A percentile compares a stretch with the other conserved stretches of the same genome.
phyloP scores from a whole-genome alignment of 2,113 vertebrate species.

The Progne subis region DNA sequence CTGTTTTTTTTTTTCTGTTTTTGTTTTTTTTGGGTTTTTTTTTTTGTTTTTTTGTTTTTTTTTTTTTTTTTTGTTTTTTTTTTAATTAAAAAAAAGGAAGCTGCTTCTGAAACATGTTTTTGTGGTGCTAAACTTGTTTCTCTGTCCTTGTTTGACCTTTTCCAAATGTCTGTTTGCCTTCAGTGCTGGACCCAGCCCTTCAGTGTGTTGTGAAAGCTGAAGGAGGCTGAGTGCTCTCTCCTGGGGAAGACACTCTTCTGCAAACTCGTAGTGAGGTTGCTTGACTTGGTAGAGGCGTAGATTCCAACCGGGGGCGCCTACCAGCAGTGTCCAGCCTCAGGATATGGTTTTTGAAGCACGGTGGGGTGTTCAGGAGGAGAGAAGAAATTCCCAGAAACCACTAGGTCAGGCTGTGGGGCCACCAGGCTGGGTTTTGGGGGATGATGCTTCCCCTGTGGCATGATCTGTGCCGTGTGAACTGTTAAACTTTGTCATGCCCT shows the following conservation, averaged over 20 bases:
- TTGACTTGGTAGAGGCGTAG: background rate
- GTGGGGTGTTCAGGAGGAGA: background rate
- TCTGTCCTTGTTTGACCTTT: constrained; percentile 62
- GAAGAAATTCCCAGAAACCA: background rate
- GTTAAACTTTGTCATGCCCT: background rate
- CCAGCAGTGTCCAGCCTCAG: background rate
- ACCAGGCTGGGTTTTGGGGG: background rate
- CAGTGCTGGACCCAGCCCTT: background rate
- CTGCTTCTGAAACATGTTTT: background rate
- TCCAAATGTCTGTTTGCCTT: constrained; percentile 13
- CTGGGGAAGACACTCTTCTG: background rate
- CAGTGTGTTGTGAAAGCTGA: background rate
- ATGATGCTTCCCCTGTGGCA: background rate
- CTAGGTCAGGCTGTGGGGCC: background rate
- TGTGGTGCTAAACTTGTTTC: constrained; percentile 9
- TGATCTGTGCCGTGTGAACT: background rate
- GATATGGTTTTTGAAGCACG: background rate
- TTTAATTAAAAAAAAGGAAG: background rate
- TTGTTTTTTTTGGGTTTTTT: no score
- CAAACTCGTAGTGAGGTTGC: background rate
- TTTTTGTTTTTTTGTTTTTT: no score
- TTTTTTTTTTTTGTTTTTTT: background rate
- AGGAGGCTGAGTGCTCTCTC: background rate
- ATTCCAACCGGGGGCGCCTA: background rate
- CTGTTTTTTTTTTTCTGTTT: no score